These are phyloP conservation scores for Anguilla rostrata DNA, from an alignment of 2,113 vertebrate species.

Conservation along the genomic window DNA sequence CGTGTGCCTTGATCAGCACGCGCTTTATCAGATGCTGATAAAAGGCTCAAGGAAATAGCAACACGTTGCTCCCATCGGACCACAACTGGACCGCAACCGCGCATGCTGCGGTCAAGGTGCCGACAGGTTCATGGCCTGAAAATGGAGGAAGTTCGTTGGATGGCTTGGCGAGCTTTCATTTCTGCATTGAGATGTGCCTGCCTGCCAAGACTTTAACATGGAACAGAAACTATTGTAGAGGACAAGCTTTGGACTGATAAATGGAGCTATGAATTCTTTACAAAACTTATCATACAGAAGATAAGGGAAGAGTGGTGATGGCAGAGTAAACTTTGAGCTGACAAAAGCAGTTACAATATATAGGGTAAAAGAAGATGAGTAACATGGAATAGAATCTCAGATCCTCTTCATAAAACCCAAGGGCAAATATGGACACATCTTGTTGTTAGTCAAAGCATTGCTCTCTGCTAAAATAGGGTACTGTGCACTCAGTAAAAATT, in stretches of 20 bases:
- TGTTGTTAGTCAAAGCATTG: constrained; percentile 45
- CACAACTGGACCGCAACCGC: not conserved
- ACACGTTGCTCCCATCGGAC: not conserved
- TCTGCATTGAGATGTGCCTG: not conserved
- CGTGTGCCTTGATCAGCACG: not conserved
- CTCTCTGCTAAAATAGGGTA: constrained; percentile 8
- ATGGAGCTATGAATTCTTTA: constrained; percentile 2
- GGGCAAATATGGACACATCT: constrained; percentile 25
- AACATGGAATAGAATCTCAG: constrained; percentile 6
- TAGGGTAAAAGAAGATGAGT: constrained; percentile 18
- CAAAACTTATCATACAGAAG: not conserved
- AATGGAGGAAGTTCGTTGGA: not conserved
- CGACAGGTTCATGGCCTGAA: not conserved
- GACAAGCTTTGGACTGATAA: not conserved
- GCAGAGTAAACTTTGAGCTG: not conserved
- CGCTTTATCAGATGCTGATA: not conserved
- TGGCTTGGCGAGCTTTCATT: not conserved
- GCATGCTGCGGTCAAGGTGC: not conserved
- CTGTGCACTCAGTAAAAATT: not conserved
- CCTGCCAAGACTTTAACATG: not conserved
- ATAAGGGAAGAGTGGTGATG: not conserved
- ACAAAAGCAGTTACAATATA: not conserved
- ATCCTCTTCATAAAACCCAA: not conserved
- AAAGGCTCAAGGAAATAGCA: not conserved
- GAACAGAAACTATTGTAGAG: not conserved